A percentile compares a stretch with the other conserved stretches of the same genome.
Conservation (phyloP, 2,888 invertebrate species). For the Lepidocyrtinus sp. region DNA sequence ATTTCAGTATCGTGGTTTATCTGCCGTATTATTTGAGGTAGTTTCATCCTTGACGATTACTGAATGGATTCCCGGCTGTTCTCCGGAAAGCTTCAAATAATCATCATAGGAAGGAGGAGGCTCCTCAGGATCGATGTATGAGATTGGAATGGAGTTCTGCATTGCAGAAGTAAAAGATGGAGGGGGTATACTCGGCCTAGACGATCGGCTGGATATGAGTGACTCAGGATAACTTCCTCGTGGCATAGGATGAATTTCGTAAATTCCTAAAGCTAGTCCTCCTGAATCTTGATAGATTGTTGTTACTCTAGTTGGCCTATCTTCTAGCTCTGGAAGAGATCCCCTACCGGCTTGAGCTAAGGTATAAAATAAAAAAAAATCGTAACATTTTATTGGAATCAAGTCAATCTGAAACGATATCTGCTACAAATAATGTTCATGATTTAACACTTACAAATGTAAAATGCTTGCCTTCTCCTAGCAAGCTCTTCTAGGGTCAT, state of each 20-base stretch:
- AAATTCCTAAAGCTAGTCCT: constrained; percentile 57
- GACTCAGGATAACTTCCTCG: constrained; percentile 45
- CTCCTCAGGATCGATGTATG: constrained; percentile 58
- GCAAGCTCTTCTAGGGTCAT: constrained; percentile 60
- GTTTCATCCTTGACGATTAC: constrained; percentile 24
- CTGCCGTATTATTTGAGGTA: constrained; percentile 26
- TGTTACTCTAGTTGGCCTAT: constrained; percentile 60
- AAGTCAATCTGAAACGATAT: no score
- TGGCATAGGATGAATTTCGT: constrained; percentile 58
- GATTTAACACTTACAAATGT: constrained; percentile 62
- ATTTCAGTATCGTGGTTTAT: constrained; percentile 47
- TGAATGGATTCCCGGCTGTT: constrained; percentile 35
- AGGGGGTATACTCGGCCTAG: constrained; percentile 51
- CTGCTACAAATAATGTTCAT: no score
- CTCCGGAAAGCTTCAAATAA: constrained; percentile 51
- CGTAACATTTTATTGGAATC: background rate
- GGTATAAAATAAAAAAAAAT: background rate
- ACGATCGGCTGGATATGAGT: constrained; percentile 34
- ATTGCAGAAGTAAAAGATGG: constrained; percentile 63
- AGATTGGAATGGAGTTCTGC: constrained; percentile 63
- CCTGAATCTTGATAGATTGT: constrained; percentile 59
- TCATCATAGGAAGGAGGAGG: constrained; percentile 67
- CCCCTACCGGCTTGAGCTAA: constrained; percentile 61
- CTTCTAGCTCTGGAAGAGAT: constrained; percentile 55
- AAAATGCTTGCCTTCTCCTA: constrained; percentile 61